These are phyloP conservation scores for Plecturocebus donacophilus DNA, from an alignment of 2,113 vertebrate species.

Conservation along the genomic window DNA sequence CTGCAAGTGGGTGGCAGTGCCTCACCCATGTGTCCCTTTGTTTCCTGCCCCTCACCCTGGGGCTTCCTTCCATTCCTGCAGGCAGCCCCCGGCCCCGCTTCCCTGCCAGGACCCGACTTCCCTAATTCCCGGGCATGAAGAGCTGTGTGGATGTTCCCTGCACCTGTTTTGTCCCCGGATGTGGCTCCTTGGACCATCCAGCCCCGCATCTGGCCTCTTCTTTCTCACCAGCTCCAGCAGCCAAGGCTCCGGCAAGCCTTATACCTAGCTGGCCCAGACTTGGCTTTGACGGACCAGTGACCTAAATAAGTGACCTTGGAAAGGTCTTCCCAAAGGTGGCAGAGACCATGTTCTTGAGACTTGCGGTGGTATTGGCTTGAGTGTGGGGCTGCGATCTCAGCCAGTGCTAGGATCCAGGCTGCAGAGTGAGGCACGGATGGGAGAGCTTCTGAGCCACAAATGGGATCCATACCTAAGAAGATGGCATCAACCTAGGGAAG, in stretches of 20 bases:
- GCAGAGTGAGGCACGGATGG: accelerated
- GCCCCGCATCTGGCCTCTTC: background rate
- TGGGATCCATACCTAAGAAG: accelerated
- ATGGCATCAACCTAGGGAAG: no score
- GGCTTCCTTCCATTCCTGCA: background rate
- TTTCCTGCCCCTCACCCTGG: background rate
- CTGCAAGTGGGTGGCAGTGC: background rate
- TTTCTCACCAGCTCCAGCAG: background rate
- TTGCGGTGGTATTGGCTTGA: background rate
- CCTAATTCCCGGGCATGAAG: accelerated
- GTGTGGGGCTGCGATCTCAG: background rate
- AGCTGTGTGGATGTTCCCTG: background rate
- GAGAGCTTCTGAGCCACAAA: background rate
- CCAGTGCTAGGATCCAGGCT: background rate
- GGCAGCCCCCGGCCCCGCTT: background rate
- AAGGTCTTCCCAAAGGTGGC: background rate
- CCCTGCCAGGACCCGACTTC: background rate
- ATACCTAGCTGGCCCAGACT: background rate
- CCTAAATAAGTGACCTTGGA: background rate
- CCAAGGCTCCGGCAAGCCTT: background rate
- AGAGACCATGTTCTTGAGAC: accelerated
- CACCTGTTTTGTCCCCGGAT: background rate
- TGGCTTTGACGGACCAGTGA: background rate
- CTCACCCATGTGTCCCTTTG: background rate
- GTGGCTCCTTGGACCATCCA: background rate